Evolutionary conservation across 1,140 invertebrate genomes (phyloP).

Genomic region (Scaptodrosophila lebanonensis): DNA sequence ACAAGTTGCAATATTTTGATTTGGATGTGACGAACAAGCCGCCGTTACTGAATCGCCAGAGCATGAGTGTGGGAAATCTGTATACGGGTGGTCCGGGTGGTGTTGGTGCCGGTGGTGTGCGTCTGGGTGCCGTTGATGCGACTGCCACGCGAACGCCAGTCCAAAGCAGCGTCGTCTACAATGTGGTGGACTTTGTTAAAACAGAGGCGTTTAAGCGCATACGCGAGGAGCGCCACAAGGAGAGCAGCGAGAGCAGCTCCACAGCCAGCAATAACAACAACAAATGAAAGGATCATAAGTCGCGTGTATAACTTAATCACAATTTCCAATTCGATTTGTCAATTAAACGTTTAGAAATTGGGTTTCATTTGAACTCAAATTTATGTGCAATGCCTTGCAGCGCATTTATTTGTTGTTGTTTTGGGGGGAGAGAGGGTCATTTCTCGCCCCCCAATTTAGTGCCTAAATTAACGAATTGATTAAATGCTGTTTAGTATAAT

Average conservation of each 20-base stretch:
- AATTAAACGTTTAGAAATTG: constrained; percentile 20
- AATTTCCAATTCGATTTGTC: constrained; percentile 47
- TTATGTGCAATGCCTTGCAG: constrained; percentile 56
- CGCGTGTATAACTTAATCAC: constrained; percentile 12
- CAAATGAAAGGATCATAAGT: constrained; percentile 17
- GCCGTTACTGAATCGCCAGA: constrained; percentile 53
- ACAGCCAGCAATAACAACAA: constrained; percentile 2
- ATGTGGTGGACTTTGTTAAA: constrained; percentile 93
- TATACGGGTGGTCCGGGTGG: constrained; percentile 34
- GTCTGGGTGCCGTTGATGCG: constrained; percentile 38
- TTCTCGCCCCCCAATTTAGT: no score
- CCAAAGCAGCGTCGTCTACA: constrained; percentile 84
- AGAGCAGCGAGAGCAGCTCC: constrained; percentile 50
- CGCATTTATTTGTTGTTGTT: no score
- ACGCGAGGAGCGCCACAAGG: constrained; percentile 85
- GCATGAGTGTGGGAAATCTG: constrained; percentile 57
- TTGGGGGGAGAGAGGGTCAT: no score
- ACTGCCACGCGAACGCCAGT: constrained; percentile 36
- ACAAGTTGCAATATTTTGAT: constrained; percentile 83
- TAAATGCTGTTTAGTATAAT: constrained; percentile 11
- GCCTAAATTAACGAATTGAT: no score
- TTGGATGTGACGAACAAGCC: constrained; percentile 80
- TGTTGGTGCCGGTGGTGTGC: constrained; percentile 7
- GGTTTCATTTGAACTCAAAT: constrained; percentile 4
- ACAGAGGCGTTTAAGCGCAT: constrained; percentile 93